Evolutionary conservation across 1,140 invertebrate species (phyloP), one percentile per base, ranked within the genome.

Genomic region (Panulirus ornatus): DNA sequence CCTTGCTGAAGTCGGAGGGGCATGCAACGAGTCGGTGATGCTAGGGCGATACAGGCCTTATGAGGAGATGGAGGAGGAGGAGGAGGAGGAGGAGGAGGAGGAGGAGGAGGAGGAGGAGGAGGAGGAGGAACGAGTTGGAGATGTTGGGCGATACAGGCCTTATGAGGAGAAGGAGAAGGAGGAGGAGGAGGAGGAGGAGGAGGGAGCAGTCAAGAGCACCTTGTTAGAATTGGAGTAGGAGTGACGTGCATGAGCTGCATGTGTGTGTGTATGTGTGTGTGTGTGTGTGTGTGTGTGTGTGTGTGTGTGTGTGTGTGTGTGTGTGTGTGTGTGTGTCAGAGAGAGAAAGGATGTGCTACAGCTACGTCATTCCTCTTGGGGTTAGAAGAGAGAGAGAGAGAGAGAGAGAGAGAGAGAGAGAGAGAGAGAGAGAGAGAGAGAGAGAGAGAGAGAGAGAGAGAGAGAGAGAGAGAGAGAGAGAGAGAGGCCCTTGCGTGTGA

Each of bases 261-360:
- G n/a, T n/a, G n/a, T n/a, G n/a, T n/a, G n/a, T n/a, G 27, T 5
- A 70, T 19, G 66, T 27, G 22, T 22, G 66, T 70, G 63, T 19
- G 63, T 66, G 63, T 19, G 63, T 66, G 63, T 66, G 63, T 66
- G 63, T 66, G 63, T 66, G 63, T 66, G 63, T 66, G 63, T 66
- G 63, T 73, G 70, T 73, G 70, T 73, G 70, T 73, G 70, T 73
- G 70, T 38, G 70, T 73, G 70, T 73, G 70, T 73, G 70, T 73
- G 70, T 73, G 70, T 73, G 70, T 73, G 70, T 73, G 70, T 73
- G 70, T 73, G 11, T 73, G 70, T 73, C 34, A 14, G 34, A 22
- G 34, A 38, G 70, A 38, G 70, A 38, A 38, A 38, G 70, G 36
- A n/a, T 73, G 70, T 73, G 70, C 42, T 9, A 5, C 42, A 38